These are phyloP conservation scores for Echinarachnius parma DNA, from an alignment of 53 echinoderm and acorn worm species.

Conservation along the genomic window DNA sequence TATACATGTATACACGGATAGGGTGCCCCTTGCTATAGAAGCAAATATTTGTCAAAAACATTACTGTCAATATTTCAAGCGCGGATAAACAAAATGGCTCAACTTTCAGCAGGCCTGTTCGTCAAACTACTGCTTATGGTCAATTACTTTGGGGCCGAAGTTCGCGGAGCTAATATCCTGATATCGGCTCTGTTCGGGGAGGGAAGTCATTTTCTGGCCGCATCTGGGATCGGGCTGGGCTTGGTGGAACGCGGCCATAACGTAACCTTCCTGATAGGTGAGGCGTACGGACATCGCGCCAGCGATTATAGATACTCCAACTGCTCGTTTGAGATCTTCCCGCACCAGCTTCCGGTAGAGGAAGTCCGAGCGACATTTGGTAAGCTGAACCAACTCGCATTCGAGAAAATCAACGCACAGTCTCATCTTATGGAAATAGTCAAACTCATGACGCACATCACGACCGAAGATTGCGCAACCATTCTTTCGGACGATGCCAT, in stretches of 20 bases:
- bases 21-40: no score
- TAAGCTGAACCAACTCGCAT: background rate
- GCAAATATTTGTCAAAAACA: no score
- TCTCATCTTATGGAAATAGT: no score
- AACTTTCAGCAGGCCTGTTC: no score
- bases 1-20: no score
- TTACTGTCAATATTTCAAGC: no score
- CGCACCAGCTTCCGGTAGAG: slow-evolving; percentile 8
- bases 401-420: no score
- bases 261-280: slow-evolving; percentile 40
- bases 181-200: slow-evolving; percentile 12
- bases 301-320: slow-evolving; percentile 13
- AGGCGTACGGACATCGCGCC: slow-evolving; percentile 33
- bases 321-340: slow-evolving; percentile 22
- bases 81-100: no score
- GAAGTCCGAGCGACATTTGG: slow-evolving; percentile 9
- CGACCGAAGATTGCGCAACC: background rate
- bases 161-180: slow-evolving; percentile 7
- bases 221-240: slow-evolving; percentile 1
- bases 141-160: no score
- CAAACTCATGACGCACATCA: background rate
- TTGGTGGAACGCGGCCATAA: slow-evolving; percentile 29
- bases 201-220: slow-evolving; percentile 35
- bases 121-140: no score
- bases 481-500: background rate